These are phyloP conservation scores for Dipus sagitta DNA, from an alignment of 2,797 vertebrate genomes.

Conservation along the genomic window DNA sequence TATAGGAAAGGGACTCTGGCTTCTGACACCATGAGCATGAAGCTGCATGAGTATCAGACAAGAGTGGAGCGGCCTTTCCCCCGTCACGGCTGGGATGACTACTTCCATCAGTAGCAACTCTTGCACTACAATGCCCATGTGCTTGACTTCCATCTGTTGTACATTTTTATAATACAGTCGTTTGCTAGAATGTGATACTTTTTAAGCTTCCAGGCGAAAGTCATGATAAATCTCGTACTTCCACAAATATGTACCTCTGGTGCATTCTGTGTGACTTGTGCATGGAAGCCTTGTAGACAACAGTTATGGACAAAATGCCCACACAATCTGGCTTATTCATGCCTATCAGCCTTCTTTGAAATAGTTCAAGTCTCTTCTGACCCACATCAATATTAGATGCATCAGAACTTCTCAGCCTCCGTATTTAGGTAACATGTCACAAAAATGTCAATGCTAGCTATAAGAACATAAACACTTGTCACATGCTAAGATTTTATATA, in stretches of 20 bases:
- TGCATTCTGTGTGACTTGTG: background rate
- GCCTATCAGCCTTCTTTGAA: background rate
- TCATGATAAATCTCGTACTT: background rate
- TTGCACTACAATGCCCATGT: background rate
- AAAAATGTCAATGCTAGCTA: background rate
- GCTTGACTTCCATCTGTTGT: background rate
- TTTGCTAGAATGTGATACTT: constrained; percentile 2
- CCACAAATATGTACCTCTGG: too few relatives aligned
- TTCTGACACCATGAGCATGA: background rate
- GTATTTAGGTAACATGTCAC: background rate
- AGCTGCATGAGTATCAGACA: background rate
- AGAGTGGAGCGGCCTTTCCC: background rate
- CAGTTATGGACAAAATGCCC: background rate
- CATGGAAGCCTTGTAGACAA: background rate
- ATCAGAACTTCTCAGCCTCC: background rate
- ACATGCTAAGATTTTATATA: background rate
- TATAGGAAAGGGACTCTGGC: background rate
- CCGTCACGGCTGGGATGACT: background rate
- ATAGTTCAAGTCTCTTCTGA: background rate
- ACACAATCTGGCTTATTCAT: background rate
- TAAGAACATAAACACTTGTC: background rate
- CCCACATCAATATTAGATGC: background rate
- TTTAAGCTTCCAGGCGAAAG: constrained; percentile 24
- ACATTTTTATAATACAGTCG: background rate
- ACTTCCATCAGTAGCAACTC: background rate